Base-by-base conservation (phyloP, 2,888 invertebrate species). In the Brachyopa scutellaris region DNA sequence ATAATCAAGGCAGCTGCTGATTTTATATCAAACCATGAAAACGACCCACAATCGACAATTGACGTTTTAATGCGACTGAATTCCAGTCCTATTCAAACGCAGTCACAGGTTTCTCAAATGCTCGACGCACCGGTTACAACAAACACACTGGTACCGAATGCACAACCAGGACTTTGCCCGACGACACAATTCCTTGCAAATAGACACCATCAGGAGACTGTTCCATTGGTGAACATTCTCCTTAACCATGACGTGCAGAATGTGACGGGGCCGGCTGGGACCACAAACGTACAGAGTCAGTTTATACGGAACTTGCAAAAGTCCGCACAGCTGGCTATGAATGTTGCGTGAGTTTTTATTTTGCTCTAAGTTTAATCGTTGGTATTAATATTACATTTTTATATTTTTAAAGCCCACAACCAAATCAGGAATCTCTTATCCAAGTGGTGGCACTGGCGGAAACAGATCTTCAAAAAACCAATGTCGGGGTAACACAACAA, bases 1-100 rank as follows among this genome's bases (percentile, higher is more conserved):
- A 92, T 95, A 45, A 91, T 95, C 62, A 94, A 94, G 87, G 95
- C 95, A 4, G 94, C 94, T 0, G 94, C 93, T 0, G 94, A 95
- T 89, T 93, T 94, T 85, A 91, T 94, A 9, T 93, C 94, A 49
- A 94, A 94, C 0, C 92, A 92, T 90, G 90, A 92, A 61, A 92
- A 93, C 33, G 93, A 93, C 21, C 53, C 76, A 1, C 84, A 85
- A 53, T 84, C 85, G 17, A 83, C 86, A 29, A 80, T 85, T 21
- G 85, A 85, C 55, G 86, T 85, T 7, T 61, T 87, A 17, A 86
- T 86, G 72, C 83, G 86, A 53, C 72, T 86, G 11, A 85, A 85
- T 42, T 11, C 83, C 9, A 84, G 42, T 59, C 70, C 73, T 7
- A 85, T 79, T 9, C 78, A 70, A 62, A 69, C 67, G 9, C 79